These are phyloP conservation scores for Horisme vitalbata DNA, from an alignment of 2,888 invertebrate genomes.

Conservation along the genomic window DNA sequence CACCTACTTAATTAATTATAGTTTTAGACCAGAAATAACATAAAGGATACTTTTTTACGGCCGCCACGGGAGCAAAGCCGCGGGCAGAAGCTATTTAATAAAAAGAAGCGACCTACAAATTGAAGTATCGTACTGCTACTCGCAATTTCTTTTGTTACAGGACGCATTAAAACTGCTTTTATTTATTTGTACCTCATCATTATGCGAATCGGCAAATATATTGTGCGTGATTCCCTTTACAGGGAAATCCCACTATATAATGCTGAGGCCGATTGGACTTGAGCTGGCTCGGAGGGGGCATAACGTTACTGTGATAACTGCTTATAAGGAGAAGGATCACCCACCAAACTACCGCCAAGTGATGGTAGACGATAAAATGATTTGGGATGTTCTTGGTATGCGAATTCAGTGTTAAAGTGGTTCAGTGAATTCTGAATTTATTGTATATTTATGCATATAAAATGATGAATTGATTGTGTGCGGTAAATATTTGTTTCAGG, in stretches of 20 bases:
- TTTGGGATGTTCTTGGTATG: conserved; percentile 70
- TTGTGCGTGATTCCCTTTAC: conserved; percentile 73
- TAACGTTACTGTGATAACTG: conserved; percentile 76
- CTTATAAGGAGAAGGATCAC: conserved; percentile 53
- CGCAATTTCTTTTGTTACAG: conserved; percentile 30
- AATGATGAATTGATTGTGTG: no score
- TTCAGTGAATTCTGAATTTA: no score
- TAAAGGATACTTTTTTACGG: no score
- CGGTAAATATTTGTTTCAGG: conserved; percentile 44
- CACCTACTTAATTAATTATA: no score
- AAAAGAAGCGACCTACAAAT: no score
- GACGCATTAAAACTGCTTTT: conserved; percentile 23
- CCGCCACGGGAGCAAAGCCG: no score
- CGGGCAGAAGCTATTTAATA: no score
- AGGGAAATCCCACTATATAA: conserved; percentile 72
- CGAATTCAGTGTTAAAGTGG: no score
- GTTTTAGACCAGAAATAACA: no score
- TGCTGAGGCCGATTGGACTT: conserved; percentile 69
- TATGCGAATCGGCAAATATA: conserved; percentile 62
- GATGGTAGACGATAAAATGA: conserved; percentile 56
- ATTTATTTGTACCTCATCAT: conserved; percentile 24
- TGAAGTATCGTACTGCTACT: no score
- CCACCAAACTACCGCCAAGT: conserved; percentile 66
- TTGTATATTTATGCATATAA: no score
- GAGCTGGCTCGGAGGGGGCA: conserved; percentile 78